These are phyloP conservation scores for Nowickia ferox DNA, from an alignment of 2,888 invertebrate species.

Conservation along the genomic window DNA sequence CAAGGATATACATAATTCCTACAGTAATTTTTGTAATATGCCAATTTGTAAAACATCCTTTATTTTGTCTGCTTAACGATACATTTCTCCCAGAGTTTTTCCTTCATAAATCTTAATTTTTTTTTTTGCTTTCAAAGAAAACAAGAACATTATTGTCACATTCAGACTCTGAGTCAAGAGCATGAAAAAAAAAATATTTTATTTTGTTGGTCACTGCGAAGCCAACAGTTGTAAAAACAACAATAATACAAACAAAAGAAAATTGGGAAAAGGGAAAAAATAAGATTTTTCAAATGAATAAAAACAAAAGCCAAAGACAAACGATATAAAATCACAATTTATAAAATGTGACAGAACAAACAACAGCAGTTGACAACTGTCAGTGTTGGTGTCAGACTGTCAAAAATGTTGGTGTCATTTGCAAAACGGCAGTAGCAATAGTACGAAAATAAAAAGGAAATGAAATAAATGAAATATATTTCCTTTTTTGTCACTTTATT, in stretches of 20 bases:
- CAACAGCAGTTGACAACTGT: constrained; percentile 73
- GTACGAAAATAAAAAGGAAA: constrained; percentile 17
- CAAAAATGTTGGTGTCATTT: constrained; percentile 70
- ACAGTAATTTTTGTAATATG: constrained; percentile 4
- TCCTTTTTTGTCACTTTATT: constrained; percentile 37
- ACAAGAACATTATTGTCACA: constrained; percentile 61
- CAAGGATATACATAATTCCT: neutral
- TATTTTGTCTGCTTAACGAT: neutral
- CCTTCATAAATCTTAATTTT: constrained; percentile 2
- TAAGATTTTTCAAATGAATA: constrained; percentile 11
- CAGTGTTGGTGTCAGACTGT: constrained; percentile 69
- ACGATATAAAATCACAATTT: constrained; percentile 68
- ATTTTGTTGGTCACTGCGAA: constrained; percentile 60
- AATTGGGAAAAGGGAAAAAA: neutral
- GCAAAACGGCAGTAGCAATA: constrained; percentile 46
- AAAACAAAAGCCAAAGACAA: constrained; percentile 24
- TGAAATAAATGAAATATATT: constrained; percentile 31
- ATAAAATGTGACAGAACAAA: constrained; percentile 71
- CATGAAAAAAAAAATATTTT: constrained; percentile 33
- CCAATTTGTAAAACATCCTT: constrained; percentile 36
- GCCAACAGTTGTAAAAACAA: constrained; percentile 36
- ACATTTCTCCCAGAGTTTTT: constrained; percentile 17
- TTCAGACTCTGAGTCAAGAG: constrained; percentile 29
- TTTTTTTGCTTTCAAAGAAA: constrained; percentile 1
- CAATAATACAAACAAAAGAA: constrained; percentile 7